phyloP scores from a whole-genome alignment of 2,113 vertebrate genomes.

The Tonatia bakeri region DNA sequence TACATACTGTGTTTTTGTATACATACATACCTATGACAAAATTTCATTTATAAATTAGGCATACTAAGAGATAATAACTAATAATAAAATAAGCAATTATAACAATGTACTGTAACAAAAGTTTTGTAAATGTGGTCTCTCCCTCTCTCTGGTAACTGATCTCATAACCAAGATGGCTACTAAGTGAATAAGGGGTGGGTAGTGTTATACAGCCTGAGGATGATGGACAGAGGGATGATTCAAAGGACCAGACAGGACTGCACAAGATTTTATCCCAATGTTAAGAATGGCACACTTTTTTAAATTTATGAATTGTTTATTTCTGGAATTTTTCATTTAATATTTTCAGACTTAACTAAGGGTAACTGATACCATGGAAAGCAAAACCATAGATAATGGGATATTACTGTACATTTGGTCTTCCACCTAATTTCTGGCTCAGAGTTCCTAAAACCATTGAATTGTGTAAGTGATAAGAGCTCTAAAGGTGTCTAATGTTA shows the following conservation, averaged over 20 bases:
- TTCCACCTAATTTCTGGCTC: background rate
- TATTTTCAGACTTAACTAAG: background rate
- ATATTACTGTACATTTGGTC: background rate
- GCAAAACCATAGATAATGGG: background rate
- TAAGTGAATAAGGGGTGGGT: background rate
- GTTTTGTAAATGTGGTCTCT: background rate
- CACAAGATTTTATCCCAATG: background rate
- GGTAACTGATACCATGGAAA: background rate
- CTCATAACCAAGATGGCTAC: background rate
- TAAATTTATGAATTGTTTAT: background rate
- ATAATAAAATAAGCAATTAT: background rate
- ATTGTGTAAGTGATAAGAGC: background rate
- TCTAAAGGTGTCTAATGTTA: background rate
- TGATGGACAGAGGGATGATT: background rate
- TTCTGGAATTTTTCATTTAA: background rate
- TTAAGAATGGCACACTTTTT: background rate
- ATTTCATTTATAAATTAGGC: background rate
- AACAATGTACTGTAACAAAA: background rate
- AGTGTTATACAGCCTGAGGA: background rate
- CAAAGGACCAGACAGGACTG: no score
- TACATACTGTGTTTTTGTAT: background rate
- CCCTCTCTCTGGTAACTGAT: background rate
- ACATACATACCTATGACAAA: background rate
- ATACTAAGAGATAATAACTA: background rate
- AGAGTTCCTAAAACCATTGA: background rate